Evolutionary conservation across 2,888 invertebrate species (phyloP).

Genomic region (Tinea pellionella): DNA sequence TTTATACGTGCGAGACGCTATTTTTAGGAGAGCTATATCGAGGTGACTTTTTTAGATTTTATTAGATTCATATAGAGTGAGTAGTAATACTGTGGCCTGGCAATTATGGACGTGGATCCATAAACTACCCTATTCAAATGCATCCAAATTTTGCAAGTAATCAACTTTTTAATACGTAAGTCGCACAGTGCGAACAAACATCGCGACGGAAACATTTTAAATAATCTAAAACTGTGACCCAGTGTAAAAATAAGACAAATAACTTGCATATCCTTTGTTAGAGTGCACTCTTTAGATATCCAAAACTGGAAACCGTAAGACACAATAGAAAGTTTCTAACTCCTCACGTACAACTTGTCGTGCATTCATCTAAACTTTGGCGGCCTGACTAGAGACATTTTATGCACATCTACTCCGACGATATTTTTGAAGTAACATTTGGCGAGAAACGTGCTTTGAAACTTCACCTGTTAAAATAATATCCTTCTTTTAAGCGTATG

Average conservation of each 20-base stretch:
- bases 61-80: too few relatives aligned
- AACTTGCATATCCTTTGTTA: conserved; percentile 19
- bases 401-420: conserved; percentile 1
- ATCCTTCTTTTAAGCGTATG: neutral
- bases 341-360: conserved; percentile 34
- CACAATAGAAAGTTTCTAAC: conserved; percentile 19
- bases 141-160: too few relatives aligned
- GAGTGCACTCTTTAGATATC: conserved; percentile 33
- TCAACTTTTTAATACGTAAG: too few relatives aligned
- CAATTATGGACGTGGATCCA: too few relatives aligned
- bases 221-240: too few relatives aligned
- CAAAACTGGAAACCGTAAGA: conserved; percentile 22
- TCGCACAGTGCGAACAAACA: too few relatives aligned
- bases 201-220: too few relatives aligned
- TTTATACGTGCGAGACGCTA: too few relatives aligned
- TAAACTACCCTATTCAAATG: too few relatives aligned
- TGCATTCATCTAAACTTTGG: conserved; percentile 56
- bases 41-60: too few relatives aligned
- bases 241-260: neutral
- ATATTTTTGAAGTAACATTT: conserved; percentile 1
- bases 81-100: too few relatives aligned
- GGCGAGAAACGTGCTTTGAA: neutral
- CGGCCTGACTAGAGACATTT: conserved; percentile 21
- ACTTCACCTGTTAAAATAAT: neutral
- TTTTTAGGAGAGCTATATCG: too few relatives aligned